Base-by-base conservation (phyloP, 2,113 vertebrate species). In the Poeciliopsis retropinna region DNA sequence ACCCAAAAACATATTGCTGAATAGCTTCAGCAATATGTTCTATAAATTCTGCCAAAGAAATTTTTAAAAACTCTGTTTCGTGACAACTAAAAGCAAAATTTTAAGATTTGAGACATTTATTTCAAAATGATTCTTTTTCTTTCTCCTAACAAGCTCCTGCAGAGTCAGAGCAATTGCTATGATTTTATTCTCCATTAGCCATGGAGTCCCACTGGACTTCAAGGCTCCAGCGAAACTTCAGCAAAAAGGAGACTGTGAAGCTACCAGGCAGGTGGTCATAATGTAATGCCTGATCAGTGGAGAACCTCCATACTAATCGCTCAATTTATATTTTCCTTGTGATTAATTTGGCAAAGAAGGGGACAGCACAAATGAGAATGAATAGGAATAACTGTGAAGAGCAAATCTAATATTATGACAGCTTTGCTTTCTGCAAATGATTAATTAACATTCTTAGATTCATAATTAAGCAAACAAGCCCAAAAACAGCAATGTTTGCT, bases 391-490 rank as follows among this genome's bases (percentile, higher is more conserved):
- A 60, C 4, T 25, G 29, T 32, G 51, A 27, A 22, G 57, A 28
- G 9, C 12, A 63, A n/a, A 30, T 41, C 34, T 66, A 25, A 65
- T 25, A 51, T 51, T 57, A 31, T 69, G 67, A 57, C 30, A 76
- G 44, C 34, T 60, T 29, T 68, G 27, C 44, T 54, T 63, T 72
- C 64, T 51, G n/a, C 31, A 64, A 28, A 37, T 28, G 13, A 47
- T 79, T 29, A 70, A 60, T 65, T 65, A 60, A 31, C 34, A 60
- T 54, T 44, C 75, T 68, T 31, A 71, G 22, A 4, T 64, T 64
- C 15, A 14, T 61, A 28, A 66, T 32, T 60, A 7, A 78, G 4
- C 30, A 64, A 37, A 70, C 54, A 54, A 5, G 19, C 41, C 54
- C 73, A 28, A 39, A 39, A 31, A 60, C 9, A 72, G 41, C 29